Conservation (phyloP, 1,140 invertebrate genomes). For the Drosophila lowei region DNA sequence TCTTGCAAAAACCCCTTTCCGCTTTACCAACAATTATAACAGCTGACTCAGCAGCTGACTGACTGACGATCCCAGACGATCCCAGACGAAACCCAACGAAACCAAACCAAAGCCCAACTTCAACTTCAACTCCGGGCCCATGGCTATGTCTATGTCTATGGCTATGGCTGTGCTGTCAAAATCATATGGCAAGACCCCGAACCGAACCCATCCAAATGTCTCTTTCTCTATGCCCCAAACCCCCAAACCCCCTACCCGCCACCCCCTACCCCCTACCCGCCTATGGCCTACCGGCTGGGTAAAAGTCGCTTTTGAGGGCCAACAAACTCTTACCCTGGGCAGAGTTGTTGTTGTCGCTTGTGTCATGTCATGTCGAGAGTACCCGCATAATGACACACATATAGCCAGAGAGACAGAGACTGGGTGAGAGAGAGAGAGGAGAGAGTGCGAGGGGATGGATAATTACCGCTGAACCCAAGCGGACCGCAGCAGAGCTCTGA, state of each 20-base stretch:
- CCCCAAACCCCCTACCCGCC: background rate
- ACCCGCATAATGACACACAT: conserved; percentile 34
- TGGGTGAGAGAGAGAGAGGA: too few species aligned
- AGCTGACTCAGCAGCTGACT: conserved; percentile 48
- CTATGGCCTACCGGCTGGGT: conserved; percentile 4
- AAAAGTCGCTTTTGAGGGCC: conserved; percentile 38
- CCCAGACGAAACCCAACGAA: conserved; percentile 19
- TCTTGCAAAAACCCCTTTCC: conserved; percentile 8
- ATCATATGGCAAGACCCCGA: conserved; percentile 35
- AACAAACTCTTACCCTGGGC: conserved; percentile 31
- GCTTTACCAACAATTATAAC: conserved; percentile 42
- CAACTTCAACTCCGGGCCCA: background rate
- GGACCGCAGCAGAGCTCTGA: conserved; percentile 14
- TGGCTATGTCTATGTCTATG: too few species aligned
- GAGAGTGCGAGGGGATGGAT: background rate
- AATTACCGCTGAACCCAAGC: conserved; percentile 50
- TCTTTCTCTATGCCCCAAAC: conserved; percentile 9
- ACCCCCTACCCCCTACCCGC: too few species aligned
- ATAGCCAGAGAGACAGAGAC: background rate
- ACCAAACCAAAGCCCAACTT: conserved; percentile 23
- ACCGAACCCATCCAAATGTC: conserved; percentile 20
- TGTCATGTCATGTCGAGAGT: conserved; percentile 34
- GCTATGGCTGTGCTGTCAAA: conserved; percentile 20
- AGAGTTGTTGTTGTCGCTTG: background rate
- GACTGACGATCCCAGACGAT: conserved; percentile 7